A percentile compares a stretch with the other conserved stretches of the same genome.
These are phyloP conservation scores for Actinemys pallida DNA, from an alignment of 2,113 vertebrate species.

Conservation along the genomic window DNA sequence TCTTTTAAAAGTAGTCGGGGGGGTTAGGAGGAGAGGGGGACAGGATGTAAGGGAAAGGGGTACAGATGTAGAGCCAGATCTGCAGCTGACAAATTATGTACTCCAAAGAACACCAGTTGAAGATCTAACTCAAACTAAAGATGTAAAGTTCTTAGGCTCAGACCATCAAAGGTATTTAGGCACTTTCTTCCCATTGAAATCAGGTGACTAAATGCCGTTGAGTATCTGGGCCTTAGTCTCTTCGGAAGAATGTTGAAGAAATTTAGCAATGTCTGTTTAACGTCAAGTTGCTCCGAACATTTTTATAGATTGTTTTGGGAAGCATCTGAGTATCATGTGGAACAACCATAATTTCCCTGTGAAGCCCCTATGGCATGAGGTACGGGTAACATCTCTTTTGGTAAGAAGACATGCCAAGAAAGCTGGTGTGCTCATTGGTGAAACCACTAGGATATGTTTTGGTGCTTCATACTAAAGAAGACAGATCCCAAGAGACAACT, in stretches of 20 bases:
- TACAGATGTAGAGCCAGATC: background rate
- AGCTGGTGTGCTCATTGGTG: background rate
- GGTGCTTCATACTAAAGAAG: constrained; percentile 57
- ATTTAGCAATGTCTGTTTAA: constrained; percentile 14
- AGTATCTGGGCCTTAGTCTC: background rate
- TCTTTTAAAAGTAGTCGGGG: background rate
- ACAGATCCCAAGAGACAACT: constrained; percentile 37
- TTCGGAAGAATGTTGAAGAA: background rate
- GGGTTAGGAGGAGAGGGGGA: background rate
- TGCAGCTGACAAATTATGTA: background rate
- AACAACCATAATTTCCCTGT: background rate
- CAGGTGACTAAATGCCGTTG: background rate
- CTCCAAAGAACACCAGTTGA: background rate
- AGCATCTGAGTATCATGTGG: constrained; percentile 29
- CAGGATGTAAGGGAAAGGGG: background rate
- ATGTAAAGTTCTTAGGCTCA: background rate
- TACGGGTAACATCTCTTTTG: constrained; percentile 26
- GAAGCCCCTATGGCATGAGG: constrained; percentile 45
- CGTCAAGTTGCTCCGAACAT: background rate
- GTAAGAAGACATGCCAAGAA: background rate
- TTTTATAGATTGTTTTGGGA: constrained; percentile 27
- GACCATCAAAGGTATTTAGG: background rate
- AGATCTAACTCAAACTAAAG: background rate
- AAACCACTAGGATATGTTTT: constrained; percentile 40
- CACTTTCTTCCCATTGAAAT: background rate